Conservation (phyloP, 2,797 vertebrate species). For the Chloroceryle inda region DNA sequence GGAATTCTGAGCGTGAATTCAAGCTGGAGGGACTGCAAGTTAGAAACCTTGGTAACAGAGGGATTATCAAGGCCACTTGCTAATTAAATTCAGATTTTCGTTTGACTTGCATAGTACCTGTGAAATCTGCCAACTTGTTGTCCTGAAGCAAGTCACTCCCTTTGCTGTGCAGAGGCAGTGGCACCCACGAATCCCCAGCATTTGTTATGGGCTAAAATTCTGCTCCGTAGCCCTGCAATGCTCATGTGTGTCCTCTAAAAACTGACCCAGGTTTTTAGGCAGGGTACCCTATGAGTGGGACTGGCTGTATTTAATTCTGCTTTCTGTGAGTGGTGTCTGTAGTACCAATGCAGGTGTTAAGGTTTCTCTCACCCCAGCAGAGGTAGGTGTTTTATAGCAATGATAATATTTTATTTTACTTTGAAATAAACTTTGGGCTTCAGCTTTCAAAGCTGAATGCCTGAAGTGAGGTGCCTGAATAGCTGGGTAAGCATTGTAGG, state of each 20-base stretch:
- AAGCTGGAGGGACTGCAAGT: background rate
- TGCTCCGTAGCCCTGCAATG: background rate
- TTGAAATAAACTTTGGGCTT: background rate
- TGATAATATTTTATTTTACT: background rate
- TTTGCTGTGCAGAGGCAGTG: background rate
- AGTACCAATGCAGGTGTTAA: background rate
- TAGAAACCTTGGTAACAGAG: background rate
- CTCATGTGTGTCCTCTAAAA: background rate
- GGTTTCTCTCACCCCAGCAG: background rate
- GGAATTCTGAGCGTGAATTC: background rate
- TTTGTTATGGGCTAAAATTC: background rate
- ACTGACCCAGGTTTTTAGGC: background rate
- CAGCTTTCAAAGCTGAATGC: background rate
- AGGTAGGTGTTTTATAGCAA: background rate
- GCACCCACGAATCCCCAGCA: rapidly evolving
- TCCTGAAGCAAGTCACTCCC: background rate
- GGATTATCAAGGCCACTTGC: background rate
- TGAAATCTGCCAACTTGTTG: background rate
- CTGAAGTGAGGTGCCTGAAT: background rate
- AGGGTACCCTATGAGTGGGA: background rate
- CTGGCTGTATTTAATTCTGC: background rate
- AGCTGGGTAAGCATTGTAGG: rapidly evolving
- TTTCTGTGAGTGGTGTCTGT: background rate
- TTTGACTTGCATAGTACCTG: background rate
- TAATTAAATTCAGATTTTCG: background rate